A percentile compares a stretch with the other conserved stretches of the same genome.
phyloP scores from a whole-genome alignment of 2,888 invertebrate genomes.

The Drosophila seclusa region DNA sequence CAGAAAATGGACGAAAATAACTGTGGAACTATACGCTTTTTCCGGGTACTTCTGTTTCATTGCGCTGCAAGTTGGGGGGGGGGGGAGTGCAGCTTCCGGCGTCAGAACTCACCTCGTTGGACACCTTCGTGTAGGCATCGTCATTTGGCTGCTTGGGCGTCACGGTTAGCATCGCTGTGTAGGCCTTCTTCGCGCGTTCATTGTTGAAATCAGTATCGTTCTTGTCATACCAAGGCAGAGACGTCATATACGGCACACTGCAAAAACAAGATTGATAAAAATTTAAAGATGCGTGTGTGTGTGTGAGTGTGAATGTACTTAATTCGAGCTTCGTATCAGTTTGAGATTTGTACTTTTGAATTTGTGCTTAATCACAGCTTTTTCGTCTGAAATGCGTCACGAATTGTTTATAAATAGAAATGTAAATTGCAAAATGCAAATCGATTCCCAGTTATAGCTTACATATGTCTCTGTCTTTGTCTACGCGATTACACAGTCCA shows the following conservation, averaged over 20 bases:
- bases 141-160: slow-evolving; percentile 93
- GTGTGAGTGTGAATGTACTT: not conserved
- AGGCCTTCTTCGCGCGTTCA: slow-evolving; percentile 92
- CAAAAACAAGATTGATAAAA: slow-evolving; percentile 42
- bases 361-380: slow-evolving; percentile 19
- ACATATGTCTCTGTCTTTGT: not conserved
- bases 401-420: slow-evolving; percentile 65
- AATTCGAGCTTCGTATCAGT: slow-evolving; percentile 21
- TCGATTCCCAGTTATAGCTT: slow-evolving; percentile 10
- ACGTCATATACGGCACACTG: slow-evolving; percentile 87
- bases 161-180: slow-evolving; percentile 94
- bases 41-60: slow-evolving; percentile 29
- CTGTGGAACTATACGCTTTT: slow-evolving; percentile 24
- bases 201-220: slow-evolving; percentile 93
- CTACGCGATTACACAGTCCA: slow-evolving; percentile 17
- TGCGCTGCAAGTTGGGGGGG: slow-evolving; percentile 54
- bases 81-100: not conserved
- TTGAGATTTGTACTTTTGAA: slow-evolving; percentile 18
- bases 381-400: slow-evolving; percentile 59
- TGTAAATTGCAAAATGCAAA: slow-evolving; percentile 23
- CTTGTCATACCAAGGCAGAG: slow-evolving; percentile 94
- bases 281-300: slow-evolving; percentile 9
- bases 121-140: slow-evolving; percentile 91
- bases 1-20: not conserved
- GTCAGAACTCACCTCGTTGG: slow-evolving; percentile 87